These are phyloP conservation scores for Stigmatopora nigra DNA, from an alignment of 2,113 vertebrate genomes.

Conservation along the genomic window DNA sequence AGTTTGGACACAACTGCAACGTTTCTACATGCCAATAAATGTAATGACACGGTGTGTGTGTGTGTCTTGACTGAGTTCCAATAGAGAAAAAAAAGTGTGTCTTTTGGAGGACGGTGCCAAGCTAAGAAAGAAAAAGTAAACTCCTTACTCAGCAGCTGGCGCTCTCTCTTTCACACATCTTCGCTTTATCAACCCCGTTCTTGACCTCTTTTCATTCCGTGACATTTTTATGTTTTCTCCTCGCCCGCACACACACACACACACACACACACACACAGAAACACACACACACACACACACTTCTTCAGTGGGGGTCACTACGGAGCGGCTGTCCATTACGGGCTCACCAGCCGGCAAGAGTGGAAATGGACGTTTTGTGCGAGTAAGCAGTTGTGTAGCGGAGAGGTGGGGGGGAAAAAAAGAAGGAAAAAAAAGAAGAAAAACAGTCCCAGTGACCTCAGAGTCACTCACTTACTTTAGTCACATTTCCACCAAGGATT, in stretches of 20 bases:
- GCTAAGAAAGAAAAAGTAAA: constrained; percentile 41
- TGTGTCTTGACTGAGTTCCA: constrained; percentile 43
- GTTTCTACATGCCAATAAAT: constrained; percentile 41
- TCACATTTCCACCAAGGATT: neutral
- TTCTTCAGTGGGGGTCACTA: constrained; percentile 47
- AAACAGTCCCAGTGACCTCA: neutral
- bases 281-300: neutral
- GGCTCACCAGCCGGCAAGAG: constrained; percentile 42
- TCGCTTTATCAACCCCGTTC: constrained; percentile 28
- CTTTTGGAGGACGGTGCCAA: constrained; percentile 38
- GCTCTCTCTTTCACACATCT: constrained; percentile 1
- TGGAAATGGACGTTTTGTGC: constrained; percentile 47
- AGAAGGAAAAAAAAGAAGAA: too few species aligned
- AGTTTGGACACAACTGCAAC: neutral
- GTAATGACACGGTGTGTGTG: constrained; percentile 51
- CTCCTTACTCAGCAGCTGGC: constrained; percentile 47
- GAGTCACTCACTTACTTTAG: constrained; percentile 3
- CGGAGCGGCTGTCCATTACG: constrained; percentile 45
- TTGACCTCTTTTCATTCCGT: constrained; percentile 29
- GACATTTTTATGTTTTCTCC: constrained; percentile 38
- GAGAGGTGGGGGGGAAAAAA: constrained; percentile 5
- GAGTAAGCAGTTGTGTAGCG: constrained; percentile 11
- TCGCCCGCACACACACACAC: neutral
- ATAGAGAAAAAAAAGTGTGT: constrained; percentile 42
- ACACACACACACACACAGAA: neutral